phyloP scores from a whole-genome alignment of 2,888 invertebrate species.

The Lamellibrachia columna region DNA sequence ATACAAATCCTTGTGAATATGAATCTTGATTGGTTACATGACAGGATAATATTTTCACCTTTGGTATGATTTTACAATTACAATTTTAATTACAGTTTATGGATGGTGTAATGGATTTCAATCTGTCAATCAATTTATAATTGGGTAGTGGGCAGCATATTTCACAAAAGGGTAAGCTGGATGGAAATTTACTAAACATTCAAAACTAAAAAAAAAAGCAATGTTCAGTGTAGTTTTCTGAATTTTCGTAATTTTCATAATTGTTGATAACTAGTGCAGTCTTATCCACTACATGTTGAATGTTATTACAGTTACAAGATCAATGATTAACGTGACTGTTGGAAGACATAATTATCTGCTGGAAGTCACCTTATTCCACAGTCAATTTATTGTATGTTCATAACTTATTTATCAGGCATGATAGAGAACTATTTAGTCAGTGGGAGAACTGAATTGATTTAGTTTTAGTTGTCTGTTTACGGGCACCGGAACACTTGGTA shows the following conservation, averaged over 20 bases:
- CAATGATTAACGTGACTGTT: neutral
- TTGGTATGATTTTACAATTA: too few relatives aligned
- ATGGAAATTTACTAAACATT: neutral
- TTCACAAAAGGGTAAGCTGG: neutral
- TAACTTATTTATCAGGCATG: neutral
- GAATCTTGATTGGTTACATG: too few relatives aligned
- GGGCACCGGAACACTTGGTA: neutral
- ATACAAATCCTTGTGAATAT: too few relatives aligned
- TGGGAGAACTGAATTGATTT: slow-evolving; percentile 13
- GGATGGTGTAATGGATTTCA: too few relatives aligned
- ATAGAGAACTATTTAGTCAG: neutral
- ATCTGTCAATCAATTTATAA: too few relatives aligned
- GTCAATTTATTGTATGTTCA: neutral
- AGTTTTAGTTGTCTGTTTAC: neutral
- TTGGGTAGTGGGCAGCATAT: too few relatives aligned
- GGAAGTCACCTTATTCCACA: neutral
- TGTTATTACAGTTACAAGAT: neutral
- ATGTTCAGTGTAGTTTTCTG: neutral
- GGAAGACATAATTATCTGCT: neutral
- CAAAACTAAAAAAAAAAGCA: neutral
- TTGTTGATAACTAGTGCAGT: neutral
- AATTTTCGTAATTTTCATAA: neutral
- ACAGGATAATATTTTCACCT: too few relatives aligned
- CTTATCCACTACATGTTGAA: neutral
- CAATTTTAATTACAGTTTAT: too few relatives aligned